Evolutionary conservation across 2,888 invertebrate genomes (phyloP).

Genomic region (Trichacis sp.): DNA sequence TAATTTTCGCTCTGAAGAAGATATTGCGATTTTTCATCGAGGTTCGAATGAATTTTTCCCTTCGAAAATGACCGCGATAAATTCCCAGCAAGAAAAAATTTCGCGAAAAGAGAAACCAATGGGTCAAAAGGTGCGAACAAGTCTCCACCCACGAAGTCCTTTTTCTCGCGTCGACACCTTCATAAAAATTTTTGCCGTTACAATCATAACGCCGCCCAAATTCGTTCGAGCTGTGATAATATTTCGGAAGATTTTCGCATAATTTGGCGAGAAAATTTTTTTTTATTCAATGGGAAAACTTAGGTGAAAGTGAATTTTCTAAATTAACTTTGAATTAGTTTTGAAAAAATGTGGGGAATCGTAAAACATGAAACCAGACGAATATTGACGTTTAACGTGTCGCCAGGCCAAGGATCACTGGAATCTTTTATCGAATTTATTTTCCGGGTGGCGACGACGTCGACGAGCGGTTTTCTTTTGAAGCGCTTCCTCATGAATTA

Average conservation of each 20-base stretch:
- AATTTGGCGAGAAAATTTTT: slow-evolving; percentile 25
- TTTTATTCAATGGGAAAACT: too few species aligned
- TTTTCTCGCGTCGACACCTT: slow-evolving; percentile 63
- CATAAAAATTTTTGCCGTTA: slow-evolving; percentile 46
- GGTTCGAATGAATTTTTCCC: too few species aligned
- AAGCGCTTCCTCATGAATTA: slow-evolving; percentile 57
- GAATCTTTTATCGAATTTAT: slow-evolving; percentile 53
- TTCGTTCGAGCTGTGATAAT: slow-evolving; percentile 55
- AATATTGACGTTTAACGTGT: slow-evolving; percentile 36
- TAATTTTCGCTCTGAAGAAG: too few species aligned
- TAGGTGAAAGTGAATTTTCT: neutral
- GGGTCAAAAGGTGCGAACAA: slow-evolving; percentile 63
- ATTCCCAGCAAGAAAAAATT: too few species aligned
- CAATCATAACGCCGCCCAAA: slow-evolving; percentile 42
- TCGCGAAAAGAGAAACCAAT: slow-evolving; percentile 41
- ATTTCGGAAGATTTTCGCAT: slow-evolving; percentile 54
- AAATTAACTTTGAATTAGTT: neutral
- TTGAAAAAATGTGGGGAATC: neutral
- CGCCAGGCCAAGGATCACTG: slow-evolving; percentile 40
- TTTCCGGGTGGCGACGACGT: slow-evolving; percentile 42
- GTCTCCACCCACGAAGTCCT: slow-evolving; percentile 52
- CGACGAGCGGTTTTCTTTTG: slow-evolving; percentile 51
- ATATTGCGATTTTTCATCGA: too few species aligned
- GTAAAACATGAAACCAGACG: slow-evolving; percentile 26
- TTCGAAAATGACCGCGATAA: too few species aligned